These are phyloP conservation scores for Hormaphis cornu DNA, from an alignment of 1,140 invertebrate genomes.

Conservation along the genomic window DNA sequence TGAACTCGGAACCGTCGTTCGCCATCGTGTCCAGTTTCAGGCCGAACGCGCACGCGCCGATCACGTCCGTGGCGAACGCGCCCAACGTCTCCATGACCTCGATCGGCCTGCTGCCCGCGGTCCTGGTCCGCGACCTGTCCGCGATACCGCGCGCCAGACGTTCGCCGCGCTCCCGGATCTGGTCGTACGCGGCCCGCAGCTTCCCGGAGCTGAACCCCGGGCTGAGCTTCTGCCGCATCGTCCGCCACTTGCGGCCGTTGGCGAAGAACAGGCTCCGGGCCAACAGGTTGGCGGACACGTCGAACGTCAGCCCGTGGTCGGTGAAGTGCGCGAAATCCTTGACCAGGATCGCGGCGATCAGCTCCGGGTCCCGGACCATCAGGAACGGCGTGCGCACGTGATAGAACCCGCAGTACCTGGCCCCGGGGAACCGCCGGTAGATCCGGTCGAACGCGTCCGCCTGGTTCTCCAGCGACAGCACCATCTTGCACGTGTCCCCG, in stretches of 20 bases:
- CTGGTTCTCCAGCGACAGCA: background rate
- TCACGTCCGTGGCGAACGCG: slow-evolving; percentile 26
- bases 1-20: slow-evolving; percentile 44
- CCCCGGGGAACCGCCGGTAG: slow-evolving; percentile 29
- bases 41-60: slow-evolving; percentile 20
- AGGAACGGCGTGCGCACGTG: slow-evolving; percentile 38
- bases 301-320: slow-evolving; percentile 42
- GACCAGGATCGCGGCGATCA: slow-evolving; percentile 45
- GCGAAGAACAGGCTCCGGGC: slow-evolving; percentile 47
- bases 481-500: slow-evolving; percentile 37
- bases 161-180: slow-evolving; percentile 42
- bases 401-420: slow-evolving; percentile 38
- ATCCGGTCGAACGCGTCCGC: slow-evolving; percentile 12
- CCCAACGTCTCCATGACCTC: background rate
- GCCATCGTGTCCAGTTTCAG: background rate
- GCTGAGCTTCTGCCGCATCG: slow-evolving; percentile 46
- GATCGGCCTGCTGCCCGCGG: background rate
- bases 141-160: slow-evolving; percentile 41
- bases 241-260: slow-evolving; percentile 46
- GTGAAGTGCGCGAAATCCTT: slow-evolving; percentile 45
- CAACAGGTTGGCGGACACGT: slow-evolving; percentile 46
- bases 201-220: slow-evolving; percentile 51
- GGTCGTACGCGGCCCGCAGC: slow-evolving; percentile 48
- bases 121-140: background rate
- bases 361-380: slow-evolving; percentile 43